These are phyloP conservation scores for Rhinolophus sinicus DNA, from an alignment of 2,113 vertebrate species.

Conservation along the genomic window DNA sequence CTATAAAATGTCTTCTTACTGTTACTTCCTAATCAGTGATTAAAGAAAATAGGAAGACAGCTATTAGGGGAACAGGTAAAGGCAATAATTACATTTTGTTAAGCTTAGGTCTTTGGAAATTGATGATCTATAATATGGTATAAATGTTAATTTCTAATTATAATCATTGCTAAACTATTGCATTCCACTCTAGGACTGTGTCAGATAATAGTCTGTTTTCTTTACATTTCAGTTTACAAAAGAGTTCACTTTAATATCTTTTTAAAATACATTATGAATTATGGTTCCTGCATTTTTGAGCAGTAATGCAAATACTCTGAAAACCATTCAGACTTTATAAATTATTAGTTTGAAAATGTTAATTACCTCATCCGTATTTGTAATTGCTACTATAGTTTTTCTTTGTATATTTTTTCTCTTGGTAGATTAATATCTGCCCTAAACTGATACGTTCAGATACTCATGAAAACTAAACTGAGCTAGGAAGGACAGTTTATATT, in stretches of 20 bases:
- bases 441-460: neutral
- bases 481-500: slow-evolving; percentile 27
- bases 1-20: neutral
- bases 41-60: neutral
- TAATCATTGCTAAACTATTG: neutral
- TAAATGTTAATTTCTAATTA: slow-evolving; percentile 28
- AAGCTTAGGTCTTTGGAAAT: neutral
- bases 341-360: neutral
- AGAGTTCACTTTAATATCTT: neutral
- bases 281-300: neutral
- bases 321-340: neutral
- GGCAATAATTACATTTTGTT: neutral
- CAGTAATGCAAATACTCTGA: slow-evolving; percentile 19
- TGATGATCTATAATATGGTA: neutral
- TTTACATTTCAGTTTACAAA: neutral
- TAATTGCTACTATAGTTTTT: neutral
- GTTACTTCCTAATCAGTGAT: neutral
- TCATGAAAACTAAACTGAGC: slow-evolving; percentile 31
- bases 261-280: neutral
- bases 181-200: neutral
- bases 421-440: slow-evolving; percentile 13
- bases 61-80: neutral
- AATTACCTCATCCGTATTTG: neutral
- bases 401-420: neutral
- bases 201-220: neutral